phyloP scores from a whole-genome alignment of 2,113 vertebrate species.

The Poeciliopsis retropinna region DNA sequence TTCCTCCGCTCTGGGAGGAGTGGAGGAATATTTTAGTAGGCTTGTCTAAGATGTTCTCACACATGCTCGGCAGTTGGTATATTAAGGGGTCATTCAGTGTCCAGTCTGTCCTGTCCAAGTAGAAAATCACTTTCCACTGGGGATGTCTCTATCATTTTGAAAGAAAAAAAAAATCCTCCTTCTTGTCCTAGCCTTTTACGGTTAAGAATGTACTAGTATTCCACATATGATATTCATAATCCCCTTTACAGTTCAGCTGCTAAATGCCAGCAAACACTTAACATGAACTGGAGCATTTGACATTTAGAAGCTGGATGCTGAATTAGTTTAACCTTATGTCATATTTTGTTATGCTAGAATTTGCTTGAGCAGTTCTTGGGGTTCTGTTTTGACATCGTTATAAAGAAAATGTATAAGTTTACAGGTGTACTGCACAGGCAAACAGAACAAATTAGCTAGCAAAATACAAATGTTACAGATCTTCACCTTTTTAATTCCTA shows the following conservation, averaged over 20 bases:
- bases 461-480: not conserved
- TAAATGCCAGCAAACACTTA: slow-evolving; percentile 7
- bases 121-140: slow-evolving; percentile 12
- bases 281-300: slow-evolving; percentile 1
- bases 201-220: not conserved
- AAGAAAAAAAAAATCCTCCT: not conserved
- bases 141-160: slow-evolving; percentile 18
- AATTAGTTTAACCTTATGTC: slow-evolving; percentile 5
- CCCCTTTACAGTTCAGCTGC: slow-evolving; percentile 11
- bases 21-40: slow-evolving; percentile 61
- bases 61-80: slow-evolving; percentile 27
- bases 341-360: not conserved
- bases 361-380: not conserved
- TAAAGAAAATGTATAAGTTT: not conserved
- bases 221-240: slow-evolving; percentile 6
- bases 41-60: slow-evolving; percentile 65
- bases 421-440: not conserved
- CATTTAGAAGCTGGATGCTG: slow-evolving; percentile 17
- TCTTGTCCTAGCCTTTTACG: not conserved
- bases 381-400: not conserved
- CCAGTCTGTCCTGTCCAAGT: slow-evolving; percentile 33
- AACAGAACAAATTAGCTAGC: not conserved
- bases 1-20: slow-evolving; percentile 36
- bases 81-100: slow-evolving; percentile 60
- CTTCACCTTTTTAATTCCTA: not conserved